Conservation (phyloP, 2,888 invertebrate genomes). For the Hydraecia micacea region DNA sequence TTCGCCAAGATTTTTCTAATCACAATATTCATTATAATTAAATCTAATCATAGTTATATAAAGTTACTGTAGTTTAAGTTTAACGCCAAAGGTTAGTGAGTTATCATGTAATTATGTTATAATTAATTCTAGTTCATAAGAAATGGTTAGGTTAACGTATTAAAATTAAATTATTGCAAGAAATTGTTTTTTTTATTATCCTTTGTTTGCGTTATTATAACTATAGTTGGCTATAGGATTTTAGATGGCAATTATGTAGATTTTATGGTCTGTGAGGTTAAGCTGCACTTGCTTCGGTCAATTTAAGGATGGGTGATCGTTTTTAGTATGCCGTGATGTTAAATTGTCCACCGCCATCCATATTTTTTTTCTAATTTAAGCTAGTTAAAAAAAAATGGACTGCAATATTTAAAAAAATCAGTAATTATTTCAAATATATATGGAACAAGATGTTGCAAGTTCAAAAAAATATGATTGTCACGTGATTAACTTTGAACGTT, state of each 20-base stretch:
- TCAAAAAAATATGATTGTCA: too few species aligned
- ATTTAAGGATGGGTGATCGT: neutral
- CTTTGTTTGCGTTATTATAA: neutral
- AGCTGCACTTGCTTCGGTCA: too few species aligned
- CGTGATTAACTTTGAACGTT: too few species aligned
- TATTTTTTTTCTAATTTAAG: too few species aligned
- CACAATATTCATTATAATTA: neutral
- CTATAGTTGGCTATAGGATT: too few species aligned
- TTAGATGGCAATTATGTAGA: neutral
- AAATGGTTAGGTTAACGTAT: constrained; percentile 20
- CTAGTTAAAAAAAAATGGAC: too few species aligned
- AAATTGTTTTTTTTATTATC: constrained; percentile 8
- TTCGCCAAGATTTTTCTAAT: neutral
- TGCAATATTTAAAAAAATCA: too few species aligned
- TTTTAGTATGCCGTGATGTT: too few species aligned
- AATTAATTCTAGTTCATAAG: constrained; percentile 29
- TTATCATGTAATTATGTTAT: constrained; percentile 33
- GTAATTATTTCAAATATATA: too few species aligned
- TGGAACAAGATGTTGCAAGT: too few species aligned
- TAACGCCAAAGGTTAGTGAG: constrained; percentile 50
- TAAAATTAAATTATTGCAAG: constrained; percentile 44
- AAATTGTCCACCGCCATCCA: too few species aligned
- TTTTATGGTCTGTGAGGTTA: neutral
- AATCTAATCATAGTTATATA: neutral
- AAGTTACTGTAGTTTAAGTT: constrained; percentile 27